A percentile compares a stretch with the other conserved stretches of the same genome.
phyloP scores from a whole-genome alignment of 2,797 vertebrate species.

The Erethizon dorsatum region DNA sequence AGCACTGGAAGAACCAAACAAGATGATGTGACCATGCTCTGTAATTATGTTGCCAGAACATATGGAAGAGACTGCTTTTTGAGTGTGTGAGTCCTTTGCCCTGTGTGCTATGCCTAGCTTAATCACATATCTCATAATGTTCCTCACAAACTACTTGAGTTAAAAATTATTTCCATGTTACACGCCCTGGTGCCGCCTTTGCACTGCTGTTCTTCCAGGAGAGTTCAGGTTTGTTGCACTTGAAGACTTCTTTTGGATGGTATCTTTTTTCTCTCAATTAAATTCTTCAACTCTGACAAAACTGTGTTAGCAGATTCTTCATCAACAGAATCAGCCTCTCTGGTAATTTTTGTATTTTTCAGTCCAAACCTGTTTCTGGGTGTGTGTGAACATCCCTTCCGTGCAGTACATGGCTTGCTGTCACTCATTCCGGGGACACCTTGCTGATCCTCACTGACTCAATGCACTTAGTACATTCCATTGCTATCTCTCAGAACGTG shows the following conservation, averaged over 20 bases:
- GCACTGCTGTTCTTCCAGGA: too few species aligned
- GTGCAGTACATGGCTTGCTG: not conserved
- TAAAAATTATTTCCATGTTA: not conserved
- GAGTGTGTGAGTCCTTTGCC: too few species aligned
- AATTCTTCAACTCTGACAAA: not conserved
- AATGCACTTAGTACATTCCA: not conserved
- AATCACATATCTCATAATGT: not conserved
- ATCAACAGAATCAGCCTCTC: not conserved
- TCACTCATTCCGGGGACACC: too few species aligned
- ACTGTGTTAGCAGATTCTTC: not conserved
- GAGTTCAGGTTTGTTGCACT: not conserved
- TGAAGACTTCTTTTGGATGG: not conserved
- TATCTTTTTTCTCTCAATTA: not conserved
- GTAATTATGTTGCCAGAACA: not conserved
- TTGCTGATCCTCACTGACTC: not conserved
- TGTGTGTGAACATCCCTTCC: not conserved
- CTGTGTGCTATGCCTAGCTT: too few species aligned
- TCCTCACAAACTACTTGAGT: not conserved
- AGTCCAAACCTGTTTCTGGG: not conserved
- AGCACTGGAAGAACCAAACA: not conserved
- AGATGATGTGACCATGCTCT: not conserved
- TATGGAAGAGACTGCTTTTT: too few species aligned
- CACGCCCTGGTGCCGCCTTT: not conserved
- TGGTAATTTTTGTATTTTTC: not conserved
- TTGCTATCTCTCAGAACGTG: not conserved